These are phyloP conservation scores for Pherbina coryleti DNA, from an alignment of 2,888 invertebrate genomes.

Conservation along the genomic window DNA sequence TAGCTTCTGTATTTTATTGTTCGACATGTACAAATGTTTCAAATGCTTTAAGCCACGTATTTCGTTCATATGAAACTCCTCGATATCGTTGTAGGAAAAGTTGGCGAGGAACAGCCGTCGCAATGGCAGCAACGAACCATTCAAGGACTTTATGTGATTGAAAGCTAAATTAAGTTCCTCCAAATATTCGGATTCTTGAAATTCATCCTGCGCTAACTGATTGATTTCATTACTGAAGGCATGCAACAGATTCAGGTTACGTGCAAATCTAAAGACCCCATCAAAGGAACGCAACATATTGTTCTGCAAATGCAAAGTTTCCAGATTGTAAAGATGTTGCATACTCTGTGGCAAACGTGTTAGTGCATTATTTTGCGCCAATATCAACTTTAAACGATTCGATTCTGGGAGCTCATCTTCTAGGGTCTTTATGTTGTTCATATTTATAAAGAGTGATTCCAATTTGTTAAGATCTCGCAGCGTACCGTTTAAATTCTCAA, in stretches of 20 bases:
- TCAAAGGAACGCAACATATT: conserved; percentile 80
- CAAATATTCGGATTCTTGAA: conserved; percentile 77
- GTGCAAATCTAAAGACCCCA: conserved; percentile 79
- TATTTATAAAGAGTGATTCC: conserved; percentile 84
- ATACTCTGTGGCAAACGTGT: conserved; percentile 80
- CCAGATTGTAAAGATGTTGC: conserved; percentile 77
- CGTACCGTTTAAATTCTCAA: conserved; percentile 81
- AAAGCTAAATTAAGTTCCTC: conserved; percentile 80
- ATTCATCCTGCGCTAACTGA: conserved; percentile 82
- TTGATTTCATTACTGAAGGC: conserved; percentile 82
- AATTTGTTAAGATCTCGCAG: conserved; percentile 79
- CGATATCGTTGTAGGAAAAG: conserved; percentile 80
- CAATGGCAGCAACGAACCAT: conserved; percentile 79
- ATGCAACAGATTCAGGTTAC: conserved; percentile 76
- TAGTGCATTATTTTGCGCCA: conserved; percentile 81
- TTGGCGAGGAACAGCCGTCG: conserved; percentile 78
- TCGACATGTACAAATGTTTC: conserved; percentile 81
- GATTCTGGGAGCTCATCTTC: conserved; percentile 82
- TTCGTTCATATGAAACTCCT: conserved; percentile 85
- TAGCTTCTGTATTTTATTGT: conserved; percentile 79
- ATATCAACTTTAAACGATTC: conserved; percentile 76
- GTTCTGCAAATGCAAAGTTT: conserved; percentile 79
- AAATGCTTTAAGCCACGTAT: conserved; percentile 80
- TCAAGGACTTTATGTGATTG: conserved; percentile 79
- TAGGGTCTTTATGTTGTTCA: conserved; percentile 80